Evolutionary conservation across 2,888 invertebrate species (phyloP), one percentile per base, ranked within the genome.

Genomic region (Nymphalis polychloros): DNA sequence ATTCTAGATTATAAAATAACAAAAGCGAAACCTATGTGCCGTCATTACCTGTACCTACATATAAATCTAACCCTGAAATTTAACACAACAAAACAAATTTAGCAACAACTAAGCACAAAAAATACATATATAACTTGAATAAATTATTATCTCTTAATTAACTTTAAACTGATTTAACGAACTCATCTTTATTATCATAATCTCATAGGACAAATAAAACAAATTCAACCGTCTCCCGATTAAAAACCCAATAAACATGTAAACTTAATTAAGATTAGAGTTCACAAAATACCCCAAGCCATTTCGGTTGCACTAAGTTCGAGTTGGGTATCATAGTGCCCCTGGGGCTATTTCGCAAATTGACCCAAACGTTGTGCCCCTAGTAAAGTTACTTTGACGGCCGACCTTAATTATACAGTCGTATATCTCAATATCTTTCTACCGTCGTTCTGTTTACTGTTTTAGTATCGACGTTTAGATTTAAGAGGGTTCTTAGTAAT

Each of bases 281-380:
- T 55, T 67, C 49, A 62, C 60, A 72, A 63, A 52, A 49, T 48
- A 47, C 53, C 63, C 35, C 27, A 27, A 57, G 48, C 55, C 50
- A 67, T 67, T 71, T 64, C 62, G 62, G 59, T 41, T 72, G 72
- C 70, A 70, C 20, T 62, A 53, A 69, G 66, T 63, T 55, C 64
- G 46, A 63, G 67, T 55, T 67, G 64, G 64, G 53, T 67, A 62
- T 63, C 53, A 72, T 57, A 64, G 70, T 66, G 61, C 72, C 72
- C 72, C 49, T 23, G 72, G 23, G 73, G 70, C 72, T 50, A 63
- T 67, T 68, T 70, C 64, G 61, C 64, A 73, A 73, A 73, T 72
- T 73, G 72, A 64, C 72, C 68, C 68, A 64, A 69, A 61, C 63
- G 63, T 55, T 64, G 59, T 52, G 63, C 64, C 63, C 61, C 27